Evolutionary conservation across 2,888 invertebrate species (phyloP), one percentile per base, ranked within the genome.

Genomic region (Cremastinae sp.): DNA sequence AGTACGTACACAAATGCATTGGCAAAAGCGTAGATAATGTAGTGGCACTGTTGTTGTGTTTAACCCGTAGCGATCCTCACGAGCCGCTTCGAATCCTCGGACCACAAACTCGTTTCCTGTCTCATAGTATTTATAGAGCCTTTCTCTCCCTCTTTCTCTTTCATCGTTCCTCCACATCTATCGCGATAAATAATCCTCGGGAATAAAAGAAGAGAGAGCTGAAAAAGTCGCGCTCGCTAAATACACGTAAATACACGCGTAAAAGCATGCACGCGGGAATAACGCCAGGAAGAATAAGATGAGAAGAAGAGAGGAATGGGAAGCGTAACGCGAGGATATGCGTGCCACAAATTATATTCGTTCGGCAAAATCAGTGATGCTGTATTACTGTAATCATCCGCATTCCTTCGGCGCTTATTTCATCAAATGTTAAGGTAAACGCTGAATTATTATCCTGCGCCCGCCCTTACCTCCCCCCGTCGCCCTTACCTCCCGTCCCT

Each of bases 101-200:
- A 74, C 59, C 74, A 54, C 51, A 64, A 58, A 62, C 61, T 62
- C 72, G 68, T 72, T 72, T 75, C 75, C 68, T 72, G 62, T 53
- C 72, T 68, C 66, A n/a, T 71, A 12, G 66, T 66, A 68, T 68
- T 72, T 72, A 68, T 68, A 72, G 62, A 68, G 56, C 51, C n/a
- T n/a, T n/a, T n/a, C n/a, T n/a, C n/a, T n/a, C n/a, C n/a, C n/a
- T n/a, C n/a, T n/a, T n/a, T n/a, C n/a, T n/a, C n/a, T n/a, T n/a
- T 36, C 36, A 20, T 22, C 41, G 41, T 20, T 12, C 14, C 28
- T 49, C 28, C 62, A 51, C 51, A 58, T 73, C 47, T 53, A 8
- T n/a, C 53, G 66, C 12, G 73, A 58, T 70, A 56, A 74, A 70
- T 69, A 51, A 65, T 70, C 65, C 53, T 70, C 53, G 59, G 34